Conservation (phyloP, 1,140 invertebrate genomes). For the Diuraphis noxia region DNA sequence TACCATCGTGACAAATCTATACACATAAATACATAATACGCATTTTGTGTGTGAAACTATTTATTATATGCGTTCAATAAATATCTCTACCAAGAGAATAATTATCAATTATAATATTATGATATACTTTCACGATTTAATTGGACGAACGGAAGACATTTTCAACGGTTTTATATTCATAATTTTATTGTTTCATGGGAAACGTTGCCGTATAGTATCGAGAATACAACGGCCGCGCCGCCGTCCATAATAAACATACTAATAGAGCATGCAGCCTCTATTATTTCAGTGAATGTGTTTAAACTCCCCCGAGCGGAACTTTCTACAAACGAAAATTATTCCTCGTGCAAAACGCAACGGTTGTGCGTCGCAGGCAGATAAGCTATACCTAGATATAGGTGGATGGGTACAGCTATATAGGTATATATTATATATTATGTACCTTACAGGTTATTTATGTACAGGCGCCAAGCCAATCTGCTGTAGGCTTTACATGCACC, state of each 20-base stretch:
- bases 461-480: neutral
- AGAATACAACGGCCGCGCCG: neutral
- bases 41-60: neutral
- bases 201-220: neutral
- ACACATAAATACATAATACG: neutral
- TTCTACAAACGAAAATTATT: slow-evolving; percentile 21
- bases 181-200: slow-evolving; percentile 9
- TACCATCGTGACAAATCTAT: neutral
- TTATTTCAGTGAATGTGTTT: neutral
- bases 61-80: neutral
- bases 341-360: neutral
- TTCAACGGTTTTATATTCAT: neutral
- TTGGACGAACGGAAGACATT: neutral
- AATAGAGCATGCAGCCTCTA: neutral
- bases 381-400: neutral
- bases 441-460: neutral
- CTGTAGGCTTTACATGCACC: neutral
- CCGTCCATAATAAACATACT: neutral
- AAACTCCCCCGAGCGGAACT: slow-evolving; percentile 18
- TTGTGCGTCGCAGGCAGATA: neutral
- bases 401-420: neutral
- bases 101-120: neutral
- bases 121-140: neutral
- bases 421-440: too few relatives aligned
- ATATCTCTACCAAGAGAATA: neutral